Percentiles rank a stretch among this genome's conserved stretches.
Evolutionary conservation across 2,797 vertebrate species (phyloP).

Genomic region (Otolemur crassicaudatus): DNA sequence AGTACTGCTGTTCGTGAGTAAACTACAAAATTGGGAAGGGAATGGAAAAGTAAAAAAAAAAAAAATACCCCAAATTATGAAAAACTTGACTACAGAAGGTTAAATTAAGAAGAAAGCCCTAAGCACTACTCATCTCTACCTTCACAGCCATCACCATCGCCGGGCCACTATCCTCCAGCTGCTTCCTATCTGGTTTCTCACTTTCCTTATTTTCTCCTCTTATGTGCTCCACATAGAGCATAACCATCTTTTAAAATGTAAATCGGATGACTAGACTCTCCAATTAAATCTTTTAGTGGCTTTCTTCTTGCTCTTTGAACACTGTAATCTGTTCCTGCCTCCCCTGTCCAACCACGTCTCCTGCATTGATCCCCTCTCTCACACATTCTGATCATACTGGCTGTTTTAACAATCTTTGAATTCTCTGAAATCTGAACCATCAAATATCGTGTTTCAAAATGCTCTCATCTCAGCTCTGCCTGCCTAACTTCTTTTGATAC

Average conservation of each 20-base stretch:
- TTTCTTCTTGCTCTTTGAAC: background rate
- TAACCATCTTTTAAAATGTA: background rate
- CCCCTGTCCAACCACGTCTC: background rate
- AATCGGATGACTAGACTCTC: background rate
- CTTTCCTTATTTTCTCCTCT: background rate
- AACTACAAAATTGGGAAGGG: background rate
- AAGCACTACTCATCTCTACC: background rate
- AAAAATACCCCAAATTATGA: background rate
- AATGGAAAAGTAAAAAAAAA: background rate
- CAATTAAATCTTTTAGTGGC: background rate
- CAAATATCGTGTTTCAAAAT: background rate
- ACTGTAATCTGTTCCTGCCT: background rate
- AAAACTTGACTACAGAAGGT: background rate
- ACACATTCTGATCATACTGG: background rate
- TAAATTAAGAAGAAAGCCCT: background rate
- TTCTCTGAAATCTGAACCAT: background rate
- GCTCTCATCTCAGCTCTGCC: background rate
- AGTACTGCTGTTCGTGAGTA: background rate
- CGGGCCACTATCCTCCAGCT: background rate
- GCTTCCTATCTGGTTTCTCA: background rate
- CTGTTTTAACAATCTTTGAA: background rate
- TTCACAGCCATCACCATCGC: background rate
- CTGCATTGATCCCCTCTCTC: background rate
- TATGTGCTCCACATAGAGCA: background rate
- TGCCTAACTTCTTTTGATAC: background rate